Percentiles rank a stretch among this genome's conserved stretches.
Evolutionary conservation across 1,140 invertebrate species (phyloP).

Genomic region (Lysiphlebus fabarum): DNA sequence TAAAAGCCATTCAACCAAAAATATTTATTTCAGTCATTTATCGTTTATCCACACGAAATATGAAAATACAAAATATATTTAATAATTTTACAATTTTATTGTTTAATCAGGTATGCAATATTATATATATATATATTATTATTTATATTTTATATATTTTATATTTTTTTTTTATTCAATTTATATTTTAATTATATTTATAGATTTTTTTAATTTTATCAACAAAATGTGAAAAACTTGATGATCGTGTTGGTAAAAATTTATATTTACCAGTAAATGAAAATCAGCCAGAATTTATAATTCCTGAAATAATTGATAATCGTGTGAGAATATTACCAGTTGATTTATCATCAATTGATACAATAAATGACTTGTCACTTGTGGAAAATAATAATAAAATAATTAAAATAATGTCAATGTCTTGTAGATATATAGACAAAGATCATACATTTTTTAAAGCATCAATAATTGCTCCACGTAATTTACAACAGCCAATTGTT

Average conservation of each 20-base stretch:
- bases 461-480: slow-evolving; percentile 24
- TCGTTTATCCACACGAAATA: slow-evolving; percentile 14
- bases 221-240: background rate
- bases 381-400: no score
- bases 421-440: slow-evolving; percentile 34
- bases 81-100: background rate
- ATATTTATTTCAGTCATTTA: slow-evolving; percentile 15
- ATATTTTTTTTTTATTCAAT: background rate
- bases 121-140: background rate
- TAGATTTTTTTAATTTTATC: background rate
- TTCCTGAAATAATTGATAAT: slow-evolving; percentile 39
- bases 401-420: slow-evolving; percentile 33
- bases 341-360: no score
- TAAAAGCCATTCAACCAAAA: slow-evolving; percentile 18
- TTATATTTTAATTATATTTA: background rate
- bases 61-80: background rate
- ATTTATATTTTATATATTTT: background rate
- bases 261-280: slow-evolving; percentile 33
- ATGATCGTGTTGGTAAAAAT: slow-evolving; percentile 22
- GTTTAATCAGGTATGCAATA: background rate
- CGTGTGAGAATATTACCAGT: slow-evolving; percentile 28
- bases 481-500: slow-evolving; percentile 32
- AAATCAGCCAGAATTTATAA: slow-evolving; percentile 22
- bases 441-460: slow-evolving; percentile 38
- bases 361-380: no score